phyloP scores from a whole-genome alignment of 2,888 invertebrate species.

The Oxyteleia sp. region DNA sequence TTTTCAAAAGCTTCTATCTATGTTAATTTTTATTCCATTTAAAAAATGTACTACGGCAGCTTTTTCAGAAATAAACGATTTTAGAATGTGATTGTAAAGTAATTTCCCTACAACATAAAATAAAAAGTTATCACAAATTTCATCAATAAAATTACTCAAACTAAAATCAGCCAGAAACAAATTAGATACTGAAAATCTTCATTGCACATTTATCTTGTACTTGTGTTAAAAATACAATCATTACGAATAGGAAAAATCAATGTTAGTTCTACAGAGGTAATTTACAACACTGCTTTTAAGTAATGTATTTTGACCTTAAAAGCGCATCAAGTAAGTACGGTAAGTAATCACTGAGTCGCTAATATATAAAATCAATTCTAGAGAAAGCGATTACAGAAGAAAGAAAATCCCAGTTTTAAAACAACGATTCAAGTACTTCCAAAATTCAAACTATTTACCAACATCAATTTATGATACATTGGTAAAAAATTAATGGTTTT shows the following conservation, averaged over 20 bases:
- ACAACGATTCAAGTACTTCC: conserved; percentile 25
- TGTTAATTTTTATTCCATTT: too few relatives aligned
- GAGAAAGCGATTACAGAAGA: conserved; percentile 44
- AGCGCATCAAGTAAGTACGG: conserved; percentile 58
- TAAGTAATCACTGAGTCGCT: conserved; percentile 57
- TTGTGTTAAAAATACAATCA: conserved; percentile 38
- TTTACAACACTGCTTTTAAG: conserved; percentile 61
- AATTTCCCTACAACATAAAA: too few relatives aligned
- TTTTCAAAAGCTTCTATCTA: too few relatives aligned
- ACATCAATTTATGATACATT: not conserved
- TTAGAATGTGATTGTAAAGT: too few relatives aligned
- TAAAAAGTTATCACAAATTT: too few relatives aligned
- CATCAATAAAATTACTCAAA: conserved; percentile 1
- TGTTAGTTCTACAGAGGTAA: conserved; percentile 34
- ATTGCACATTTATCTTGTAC: not conserved
- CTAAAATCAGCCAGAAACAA: not conserved
- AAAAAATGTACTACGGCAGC: too few relatives aligned
- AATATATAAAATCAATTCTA: conserved; percentile 61
- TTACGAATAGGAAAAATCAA: conserved; percentile 40
- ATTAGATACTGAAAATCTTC: not conserved
- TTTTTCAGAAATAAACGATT: too few relatives aligned
- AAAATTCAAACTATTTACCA: conserved; percentile 15
- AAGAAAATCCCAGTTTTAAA: conserved; percentile 43
- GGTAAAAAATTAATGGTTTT: not conserved
- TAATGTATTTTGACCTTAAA: conserved; percentile 60